Evolutionary conservation across 2,113 vertebrate species (phyloP).

Genomic region (Nematolebias whitei): DNA sequence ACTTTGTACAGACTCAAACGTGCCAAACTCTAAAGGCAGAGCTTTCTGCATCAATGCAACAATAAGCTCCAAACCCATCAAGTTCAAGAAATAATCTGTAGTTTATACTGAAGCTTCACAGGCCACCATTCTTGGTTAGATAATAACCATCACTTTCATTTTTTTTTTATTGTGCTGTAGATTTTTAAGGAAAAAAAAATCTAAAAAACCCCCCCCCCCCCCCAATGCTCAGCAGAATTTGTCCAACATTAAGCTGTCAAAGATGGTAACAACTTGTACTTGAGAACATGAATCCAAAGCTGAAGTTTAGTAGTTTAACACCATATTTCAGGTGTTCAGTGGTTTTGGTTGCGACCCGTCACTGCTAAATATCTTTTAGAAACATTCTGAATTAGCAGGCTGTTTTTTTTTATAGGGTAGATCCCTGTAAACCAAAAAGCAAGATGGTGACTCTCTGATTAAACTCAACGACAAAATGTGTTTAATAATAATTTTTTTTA

Average conservation of each 20-base stretch:
- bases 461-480: conserved; percentile 22
- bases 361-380: no score
- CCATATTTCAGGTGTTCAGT: background rate
- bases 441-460: conserved; percentile 28
- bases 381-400: background rate
- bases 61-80: background rate
- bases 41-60: conserved; percentile 17
- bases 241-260: background rate
- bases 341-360: no score
- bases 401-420: background rate
- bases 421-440: background rate
- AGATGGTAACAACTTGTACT: background rate
- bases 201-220: no score
- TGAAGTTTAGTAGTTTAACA: background rate
- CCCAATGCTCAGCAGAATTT: conserved; percentile 2
- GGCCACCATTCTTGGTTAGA: background rate
- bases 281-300: conserved; percentile 5
- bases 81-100: background rate
- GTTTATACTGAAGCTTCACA: conserved; percentile 5
- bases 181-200: no score
- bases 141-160: background rate
- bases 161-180: no score
- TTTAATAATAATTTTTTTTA: conserved; percentile 30
- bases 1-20: conserved; percentile 15
- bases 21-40: conserved; percentile 1